phyloP scores from a whole-genome alignment of 2,113 vertebrate species.

The Mus musculus region GRCm39 chr6:120796001-120796500 shows the following conservation, averaged over 20 bases:
- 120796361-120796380: slow-evolving; percentile 55
- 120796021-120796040: not conserved
- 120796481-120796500: slow-evolving; percentile 23
- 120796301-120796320: not conserved
- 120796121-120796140: not conserved
- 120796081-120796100: not conserved
- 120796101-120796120: not conserved
- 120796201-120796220: not conserved
- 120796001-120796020: not conserved
- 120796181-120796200: not conserved
- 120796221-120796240: not conserved
- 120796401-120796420: slow-evolving; percentile 63
- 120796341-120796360: slow-evolving; percentile 57
- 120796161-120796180: not conserved
- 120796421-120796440: slow-evolving; percentile 12
- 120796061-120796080: not conserved
- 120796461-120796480: slow-evolving; percentile 47
- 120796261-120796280: not conserved
- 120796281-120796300: not conserved
- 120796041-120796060: not conserved
- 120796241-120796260: not conserved
- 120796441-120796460: slow-evolving; percentile 52
- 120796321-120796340: not conserved
- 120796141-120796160: not conserved
- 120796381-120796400: not conserved